These are phyloP conservation scores for Ceratotherium simum DNA, from an alignment of 2,113 vertebrate genomes.

Conservation along the genomic window DNA sequence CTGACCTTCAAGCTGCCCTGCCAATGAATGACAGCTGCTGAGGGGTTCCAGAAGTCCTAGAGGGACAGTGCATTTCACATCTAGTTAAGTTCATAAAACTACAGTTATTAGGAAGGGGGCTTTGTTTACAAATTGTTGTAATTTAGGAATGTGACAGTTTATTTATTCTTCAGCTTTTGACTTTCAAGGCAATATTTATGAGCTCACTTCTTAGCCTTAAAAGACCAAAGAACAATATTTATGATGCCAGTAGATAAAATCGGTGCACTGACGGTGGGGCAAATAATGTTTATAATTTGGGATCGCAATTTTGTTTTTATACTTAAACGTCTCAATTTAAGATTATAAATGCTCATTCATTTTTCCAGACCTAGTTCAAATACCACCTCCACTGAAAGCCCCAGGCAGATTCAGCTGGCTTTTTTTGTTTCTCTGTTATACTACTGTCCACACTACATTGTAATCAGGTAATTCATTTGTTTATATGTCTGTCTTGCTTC, in stretches of 20 bases:
- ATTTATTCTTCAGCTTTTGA: slow-evolving; percentile 24
- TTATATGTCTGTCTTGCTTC: neutral
- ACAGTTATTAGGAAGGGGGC: neutral
- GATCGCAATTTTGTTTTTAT: slow-evolving; percentile 42
- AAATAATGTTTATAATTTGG: slow-evolving; percentile 54
- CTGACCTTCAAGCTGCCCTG: neutral
- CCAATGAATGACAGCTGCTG: neutral
- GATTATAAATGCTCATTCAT: slow-evolving; percentile 51
- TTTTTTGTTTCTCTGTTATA: neutral
- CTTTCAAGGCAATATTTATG: slow-evolving; percentile 21
- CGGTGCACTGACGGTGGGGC: neutral
- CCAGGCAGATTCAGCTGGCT: neutral
- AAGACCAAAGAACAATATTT: slow-evolving; percentile 24
- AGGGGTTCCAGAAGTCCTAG: neutral
- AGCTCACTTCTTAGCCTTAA: neutral
- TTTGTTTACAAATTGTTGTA: slow-evolving; percentile 18
- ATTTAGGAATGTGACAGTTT: slow-evolving; percentile 18
- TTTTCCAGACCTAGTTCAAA: slow-evolving; percentile 61
- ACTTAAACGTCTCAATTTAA: slow-evolving; percentile 64
- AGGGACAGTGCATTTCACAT: neutral
- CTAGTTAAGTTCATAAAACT: neutral
- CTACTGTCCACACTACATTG: neutral
- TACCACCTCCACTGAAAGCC: neutral
- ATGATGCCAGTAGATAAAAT: neutral
- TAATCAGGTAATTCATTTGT: slow-evolving; percentile 17